These are phyloP conservation scores for Drepana falcataria DNA, from an alignment of 2,888 invertebrate species.

Conservation along the genomic window DNA sequence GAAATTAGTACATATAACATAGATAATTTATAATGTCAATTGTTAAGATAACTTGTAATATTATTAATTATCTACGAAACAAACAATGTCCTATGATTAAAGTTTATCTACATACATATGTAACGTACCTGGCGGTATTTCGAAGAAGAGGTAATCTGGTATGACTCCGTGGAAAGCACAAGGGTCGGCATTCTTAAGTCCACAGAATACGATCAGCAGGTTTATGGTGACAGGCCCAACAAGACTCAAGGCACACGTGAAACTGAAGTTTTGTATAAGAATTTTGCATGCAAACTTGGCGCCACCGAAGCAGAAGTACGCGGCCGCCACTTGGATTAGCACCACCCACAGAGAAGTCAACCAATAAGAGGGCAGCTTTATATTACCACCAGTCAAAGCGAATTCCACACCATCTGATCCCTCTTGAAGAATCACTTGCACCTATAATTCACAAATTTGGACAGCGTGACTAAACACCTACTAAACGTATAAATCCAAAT, in stretches of 20 bases:
- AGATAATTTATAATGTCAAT: no score
- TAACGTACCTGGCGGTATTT: conserved; percentile 82
- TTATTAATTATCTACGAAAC: no score
- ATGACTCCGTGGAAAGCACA: conserved; percentile 83
- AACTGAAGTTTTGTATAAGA: conserved; percentile 92
- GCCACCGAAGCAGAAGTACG: conserved; percentile 82
- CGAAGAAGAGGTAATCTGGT: conserved; percentile 92
- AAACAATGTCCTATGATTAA: no score
- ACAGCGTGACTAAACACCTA: not conserved
- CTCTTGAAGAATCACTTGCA: conserved; percentile 60
- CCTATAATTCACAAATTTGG: conserved; percentile 40
- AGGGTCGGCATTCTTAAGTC: conserved; percentile 80
- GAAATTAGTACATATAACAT: no score
- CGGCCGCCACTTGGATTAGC: conserved; percentile 81
- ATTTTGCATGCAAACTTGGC: conserved; percentile 93
- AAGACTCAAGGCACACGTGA: conserved; percentile 89
- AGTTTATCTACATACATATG: not conserved
- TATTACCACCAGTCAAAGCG: conserved; percentile 44
- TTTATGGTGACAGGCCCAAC: conserved; percentile 86
- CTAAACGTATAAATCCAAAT: no score
- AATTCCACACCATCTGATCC: conserved; percentile 55
- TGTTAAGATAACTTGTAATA: no score
- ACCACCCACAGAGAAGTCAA: conserved; percentile 78
- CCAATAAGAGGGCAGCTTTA: conserved; percentile 44
- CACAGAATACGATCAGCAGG: conserved; percentile 82